These are phyloP conservation scores for Oncorhynchus mykiss DNA, from an alignment of 2,113 vertebrate genomes.

Conservation along the genomic window DNA sequence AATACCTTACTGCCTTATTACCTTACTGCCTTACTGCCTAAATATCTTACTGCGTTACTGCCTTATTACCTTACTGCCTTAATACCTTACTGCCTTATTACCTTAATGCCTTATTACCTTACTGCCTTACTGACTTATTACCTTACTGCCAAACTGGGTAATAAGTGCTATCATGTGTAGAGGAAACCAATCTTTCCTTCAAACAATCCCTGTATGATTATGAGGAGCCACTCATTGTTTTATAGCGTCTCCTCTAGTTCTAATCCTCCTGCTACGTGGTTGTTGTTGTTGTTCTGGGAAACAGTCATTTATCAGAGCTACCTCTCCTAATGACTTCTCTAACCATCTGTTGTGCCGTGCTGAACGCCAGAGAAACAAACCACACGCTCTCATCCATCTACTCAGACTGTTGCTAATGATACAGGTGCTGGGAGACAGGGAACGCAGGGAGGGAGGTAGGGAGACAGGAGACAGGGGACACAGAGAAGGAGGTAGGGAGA, in stretches of 20 bases:
- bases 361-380: background rate
- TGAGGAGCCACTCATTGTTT: background rate
- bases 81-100: rapidly evolving
- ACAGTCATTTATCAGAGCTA: slow-evolving; percentile 6
- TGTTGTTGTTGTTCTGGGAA: background rate
- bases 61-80: too few relatives aligned
- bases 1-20: too few relatives aligned
- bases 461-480: too few relatives aligned
- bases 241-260: too few relatives aligned
- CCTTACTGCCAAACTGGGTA: too few relatives aligned
- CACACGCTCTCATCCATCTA: slow-evolving; percentile 40
- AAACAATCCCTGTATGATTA: background rate
- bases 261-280: too few relatives aligned
- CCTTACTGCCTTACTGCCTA: too few relatives aligned
- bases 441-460: background rate
- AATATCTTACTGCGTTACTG: rapidly evolving
- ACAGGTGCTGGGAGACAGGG: slow-evolving; percentile 18
- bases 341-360: slow-evolving; percentile 24
- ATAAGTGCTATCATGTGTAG: too few relatives aligned
- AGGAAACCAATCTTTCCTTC: too few relatives aligned
- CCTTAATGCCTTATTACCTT: too few relatives aligned
- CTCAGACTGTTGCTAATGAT: slow-evolving; percentile 38
- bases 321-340: slow-evolving; percentile 37
- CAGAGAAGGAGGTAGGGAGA: too few relatives aligned
- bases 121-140: too few relatives aligned